Percentiles rank a stretch among this genome's conserved stretches.
phyloP scores from a whole-genome alignment of 2,888 invertebrate species.

The Pyralis farinalis region DNA sequence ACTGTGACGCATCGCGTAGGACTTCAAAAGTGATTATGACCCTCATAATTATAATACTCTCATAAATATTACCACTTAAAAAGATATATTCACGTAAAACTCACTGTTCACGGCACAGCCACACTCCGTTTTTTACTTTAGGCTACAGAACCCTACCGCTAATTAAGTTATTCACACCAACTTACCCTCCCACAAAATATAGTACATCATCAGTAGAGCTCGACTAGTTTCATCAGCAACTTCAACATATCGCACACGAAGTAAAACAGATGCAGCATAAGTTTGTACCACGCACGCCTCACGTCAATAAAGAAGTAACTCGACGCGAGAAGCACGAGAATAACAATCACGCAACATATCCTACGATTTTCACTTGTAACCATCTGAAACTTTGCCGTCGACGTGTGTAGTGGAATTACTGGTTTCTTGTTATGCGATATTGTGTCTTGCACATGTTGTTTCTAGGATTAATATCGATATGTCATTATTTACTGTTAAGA shows the following conservation, averaged over 20 bases:
- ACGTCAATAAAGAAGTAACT: conserved; percentile 55
- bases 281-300: conserved; percentile 62
- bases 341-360: conserved; percentile 47
- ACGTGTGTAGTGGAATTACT: conserved; percentile 5
- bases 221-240: conserved; percentile 65
- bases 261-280: conserved; percentile 62
- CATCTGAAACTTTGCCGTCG: conserved; percentile 53
- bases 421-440: conserved; percentile 10
- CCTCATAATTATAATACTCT: too few relatives aligned
- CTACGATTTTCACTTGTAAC: conserved; percentile 56
- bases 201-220: conserved; percentile 45
- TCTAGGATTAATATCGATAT: conserved; percentile 1
- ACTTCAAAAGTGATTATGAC: too few relatives aligned
- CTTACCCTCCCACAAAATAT: conserved; percentile 27
- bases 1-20: too few relatives aligned
- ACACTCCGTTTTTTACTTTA: too few relatives aligned
- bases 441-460: conserved; percentile 9
- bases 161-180: too few relatives aligned
- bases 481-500: too few relatives aligned
- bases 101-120: too few relatives aligned
- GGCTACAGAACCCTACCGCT: too few relatives aligned
- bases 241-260: conserved; percentile 64
- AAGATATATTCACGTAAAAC: too few relatives aligned
- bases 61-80: too few relatives aligned
- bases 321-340: conserved; percentile 41